These are phyloP conservation scores for Protaetia brevitarsis DNA, from an alignment of 1,140 invertebrate genomes.

Conservation along the genomic window DNA sequence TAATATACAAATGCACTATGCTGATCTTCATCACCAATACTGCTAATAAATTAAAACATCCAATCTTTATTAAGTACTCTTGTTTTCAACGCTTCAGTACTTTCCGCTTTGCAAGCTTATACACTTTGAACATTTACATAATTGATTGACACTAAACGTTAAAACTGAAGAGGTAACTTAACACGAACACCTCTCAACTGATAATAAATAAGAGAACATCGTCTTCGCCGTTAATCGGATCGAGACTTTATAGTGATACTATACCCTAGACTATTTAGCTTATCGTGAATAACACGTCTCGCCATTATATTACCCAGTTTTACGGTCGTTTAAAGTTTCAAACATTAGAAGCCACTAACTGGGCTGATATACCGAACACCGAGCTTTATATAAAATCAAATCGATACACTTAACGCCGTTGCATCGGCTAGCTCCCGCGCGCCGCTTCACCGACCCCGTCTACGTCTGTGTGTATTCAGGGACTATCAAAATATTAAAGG, in stretches of 20 bases:
- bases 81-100: too few relatives aligned
- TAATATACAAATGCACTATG: too few relatives aligned
- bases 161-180: too few relatives aligned
- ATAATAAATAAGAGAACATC: too few relatives aligned
- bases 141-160: too few relatives aligned
- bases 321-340: not conserved
- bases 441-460: not conserved
- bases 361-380: not conserved
- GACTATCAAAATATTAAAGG: not conserved
- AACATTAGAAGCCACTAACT: not conserved
- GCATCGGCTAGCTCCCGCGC: not conserved
- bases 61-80: too few relatives aligned
- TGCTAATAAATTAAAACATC: too few relatives aligned
- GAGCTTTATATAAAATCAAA: not conserved
- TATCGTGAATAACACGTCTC: not conserved
- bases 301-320: not conserved
- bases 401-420: not conserved
- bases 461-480: not conserved
- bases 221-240: too few relatives aligned
- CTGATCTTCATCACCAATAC: too few relatives aligned
- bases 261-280: not conserved
- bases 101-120: too few relatives aligned
- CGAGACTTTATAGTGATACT: not conserved
- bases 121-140: too few relatives aligned
- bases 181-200: too few relatives aligned